Base-by-base conservation (phyloP, 1,140 invertebrate species). In the Nymphalis io region DNA sequence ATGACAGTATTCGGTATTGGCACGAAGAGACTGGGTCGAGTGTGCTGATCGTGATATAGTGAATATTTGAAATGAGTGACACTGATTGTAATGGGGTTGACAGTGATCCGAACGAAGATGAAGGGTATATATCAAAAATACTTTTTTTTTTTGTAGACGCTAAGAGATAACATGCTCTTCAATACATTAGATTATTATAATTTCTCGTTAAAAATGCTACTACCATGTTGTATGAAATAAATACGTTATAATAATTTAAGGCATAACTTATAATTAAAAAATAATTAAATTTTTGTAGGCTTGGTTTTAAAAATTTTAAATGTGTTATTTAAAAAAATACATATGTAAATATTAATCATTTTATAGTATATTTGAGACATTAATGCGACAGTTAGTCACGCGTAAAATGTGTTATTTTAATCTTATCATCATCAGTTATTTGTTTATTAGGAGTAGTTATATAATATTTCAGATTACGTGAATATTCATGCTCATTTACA, bases 41-140 rank as follows among this genome's bases (percentile, higher is more conserved):
- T 80, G 79, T 72, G 68, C 11, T 57, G 51, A 20, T 55, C 33
- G 55, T 13, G 44, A 53, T 51, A 42, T 18, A 59, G 77, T 80
- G 73, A 48, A 51, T 20, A 51, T 78, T 72, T 59, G 77, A 76
- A 72, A 90, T 91, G 90, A 85, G 86, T 84, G 89, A 85, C 60
- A 70, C 85, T 64, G 76, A 75, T 72, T 87, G 85, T 73, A 88
- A 90, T 77, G 87, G 85, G 67, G 81, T 83, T 62, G 85, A 82
- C 16, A 83, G 80, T 58, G 68, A 69, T 16, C 75, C 82, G n/a
- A 84, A 80, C 57, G 82, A 83, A 69, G 85, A 90, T 44, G 83
- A 87, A 61, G 85, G 90, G 89, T 92, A 78, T 67, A 40, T 21
- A 58, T 20, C 4, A 18, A 58, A 27, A 15, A 27, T 55, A 12